phyloP scores from a whole-genome alignment of 2,113 vertebrate species.

The Indicator maculatus region DNA sequence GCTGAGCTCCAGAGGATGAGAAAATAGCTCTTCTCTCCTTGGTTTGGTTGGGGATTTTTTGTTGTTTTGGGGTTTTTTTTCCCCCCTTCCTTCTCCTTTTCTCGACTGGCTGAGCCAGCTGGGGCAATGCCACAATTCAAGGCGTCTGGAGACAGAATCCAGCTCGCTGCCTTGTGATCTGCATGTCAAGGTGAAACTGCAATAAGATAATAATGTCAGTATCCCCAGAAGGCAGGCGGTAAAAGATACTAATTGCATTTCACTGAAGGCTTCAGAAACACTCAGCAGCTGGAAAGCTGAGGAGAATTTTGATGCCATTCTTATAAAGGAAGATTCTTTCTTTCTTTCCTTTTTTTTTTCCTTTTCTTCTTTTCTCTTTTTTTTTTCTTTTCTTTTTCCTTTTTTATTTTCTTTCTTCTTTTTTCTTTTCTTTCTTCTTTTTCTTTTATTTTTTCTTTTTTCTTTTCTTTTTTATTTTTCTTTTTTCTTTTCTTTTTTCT shows the following conservation, averaged over 20 bases:
- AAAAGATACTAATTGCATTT: constrained; percentile 76
- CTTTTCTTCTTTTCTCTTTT: too few species aligned
- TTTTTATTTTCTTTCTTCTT: background rate
- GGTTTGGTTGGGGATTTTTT: too few species aligned
- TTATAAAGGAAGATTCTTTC: constrained; percentile 35
- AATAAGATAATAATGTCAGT: constrained; percentile 70
- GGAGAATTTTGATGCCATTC: constrained; percentile 70
- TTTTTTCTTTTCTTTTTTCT: too few species aligned
- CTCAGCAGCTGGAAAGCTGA: constrained; percentile 69
- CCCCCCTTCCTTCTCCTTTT: background rate
- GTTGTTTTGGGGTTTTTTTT: background rate
- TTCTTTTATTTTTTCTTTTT: background rate
- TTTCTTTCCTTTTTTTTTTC: background rate
- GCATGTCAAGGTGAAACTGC: constrained; percentile 73
- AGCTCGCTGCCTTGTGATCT: constrained; percentile 67
- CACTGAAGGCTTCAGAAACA: constrained; percentile 75
- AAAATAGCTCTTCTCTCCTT: constrained; percentile 4
- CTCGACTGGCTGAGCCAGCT: constrained; percentile 21
- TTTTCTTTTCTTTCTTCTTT: too few species aligned
- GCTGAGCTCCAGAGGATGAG: background rate
- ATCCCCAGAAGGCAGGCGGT: constrained; percentile 73
- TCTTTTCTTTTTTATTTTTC: background rate
- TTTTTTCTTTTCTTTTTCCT: background rate
- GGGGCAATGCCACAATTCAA: constrained; percentile 55
- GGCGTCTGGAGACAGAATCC: constrained; percentile 57